Base-by-base conservation (phyloP, 2,113 vertebrate species). In the Patagioenas fasciata region DNA sequence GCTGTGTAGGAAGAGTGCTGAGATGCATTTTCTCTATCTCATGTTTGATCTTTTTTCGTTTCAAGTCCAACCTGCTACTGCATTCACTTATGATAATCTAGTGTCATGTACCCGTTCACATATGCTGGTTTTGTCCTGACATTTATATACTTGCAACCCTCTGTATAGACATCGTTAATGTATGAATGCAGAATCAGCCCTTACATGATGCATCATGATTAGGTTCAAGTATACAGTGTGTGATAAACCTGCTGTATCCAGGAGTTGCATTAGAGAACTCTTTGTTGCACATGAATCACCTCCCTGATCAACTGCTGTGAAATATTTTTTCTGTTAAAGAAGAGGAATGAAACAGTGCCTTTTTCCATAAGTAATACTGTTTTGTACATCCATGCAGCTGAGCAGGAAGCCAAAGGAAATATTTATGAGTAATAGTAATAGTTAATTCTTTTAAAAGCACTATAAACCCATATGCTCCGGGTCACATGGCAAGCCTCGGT, bases 1-100 rank as follows among this genome's bases (percentile, higher is more conserved):
- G 47, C 62, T 66, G 53, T 23, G 60, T 18, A 84, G 61, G 1
- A 67, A 71, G 71, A 81, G 42, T 78, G 72, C 85, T 86, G 90
- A 91, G 88, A 38, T 81, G 82, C 48, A 13, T 95, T 96, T 95
- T 93, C 70, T 82, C 56, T 56, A 7, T 21, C 67, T 92, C 5
- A 5, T 67, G 29, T 94, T 96, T 88, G 75, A 95, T 91, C 75
- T 93, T 77, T 66, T 84, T 47, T 51, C 79, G 82, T 88, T 90
- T 80, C 85, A 69, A 95, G 87, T 85, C 81, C 67, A 80, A 51
- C 64, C 75, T 74, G 75, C 74, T 82, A 0, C 58, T 31, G 48
- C 85, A 44, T 78, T 80, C 69, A 29, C 64, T 79, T 86, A n/a
- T 9, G 24, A 11, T 23, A 77, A 67, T 53, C 53, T 65, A 25